Base-by-base conservation (phyloP, 2,888 invertebrate species). In the Cryptophagus acutangulus region DNA sequence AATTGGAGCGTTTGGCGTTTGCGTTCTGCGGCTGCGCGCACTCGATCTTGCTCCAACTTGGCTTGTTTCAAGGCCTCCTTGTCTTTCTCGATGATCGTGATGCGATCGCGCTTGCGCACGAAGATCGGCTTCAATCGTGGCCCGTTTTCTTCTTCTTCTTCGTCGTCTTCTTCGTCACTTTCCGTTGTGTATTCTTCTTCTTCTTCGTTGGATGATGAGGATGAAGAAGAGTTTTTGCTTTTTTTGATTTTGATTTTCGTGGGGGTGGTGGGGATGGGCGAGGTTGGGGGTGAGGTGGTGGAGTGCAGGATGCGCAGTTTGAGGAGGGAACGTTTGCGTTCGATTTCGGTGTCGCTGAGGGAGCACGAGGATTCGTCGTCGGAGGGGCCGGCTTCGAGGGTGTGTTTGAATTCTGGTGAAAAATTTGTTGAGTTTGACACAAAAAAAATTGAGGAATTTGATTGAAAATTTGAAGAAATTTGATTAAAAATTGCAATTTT, bases 71-170 rank as follows among this genome's bases (percentile, higher is more conserved):
- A 78, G 10, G 82, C 81, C 69, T 94, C 91, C 33, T 87, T 84
- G 58, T 97, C 96, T 54, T 87, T 86, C 66, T 99, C 97, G 53
- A 91, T 87, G 12, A 97, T 86, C 0, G 97, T 97, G 51, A 97
- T 86, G 41, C 99, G 77, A 59, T 99, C 96, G 41, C 84, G 82
- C 55, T 93, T 94, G 47, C 89, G 75, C 0, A 96, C 93, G 72
- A 95, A 96, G 1, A 96, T 87, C 1, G 95, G 96, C 62, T 95
- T 96, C 5, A 96, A 76, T 40, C 95, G 74, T 0, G 94, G 93
- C 75, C 77, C 78, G 41, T 87, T 85, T 61, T 94, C 94, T 66
- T 90, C 90, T 66, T 91, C 89, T 42, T 88, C 88, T 67, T 90
- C 90, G 17, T 87, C 83, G 55, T 89, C 87, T 61, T 87, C 87